A percentile compares a stretch with the other conserved stretches of the same genome.
phyloP scores from a whole-genome alignment of 1,140 invertebrate genomes.

The Zaprionus davidi region DNA sequence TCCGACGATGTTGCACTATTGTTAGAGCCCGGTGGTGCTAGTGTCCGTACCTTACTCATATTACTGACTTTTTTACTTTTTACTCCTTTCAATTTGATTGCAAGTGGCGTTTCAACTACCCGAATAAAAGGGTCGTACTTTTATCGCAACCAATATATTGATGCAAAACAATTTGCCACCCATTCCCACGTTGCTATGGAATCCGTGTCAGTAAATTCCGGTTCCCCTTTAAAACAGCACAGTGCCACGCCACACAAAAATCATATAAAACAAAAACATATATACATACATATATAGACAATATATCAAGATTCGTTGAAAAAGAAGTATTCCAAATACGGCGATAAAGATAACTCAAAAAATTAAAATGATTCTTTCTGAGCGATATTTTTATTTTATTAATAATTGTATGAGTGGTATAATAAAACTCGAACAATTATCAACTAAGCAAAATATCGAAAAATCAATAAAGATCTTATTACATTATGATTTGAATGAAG shows the following conservation, averaged over 20 bases:
- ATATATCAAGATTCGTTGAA: background rate
- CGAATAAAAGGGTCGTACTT: constrained; percentile 24
- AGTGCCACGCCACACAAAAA: background rate
- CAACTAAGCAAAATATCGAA: too few relatives aligned
- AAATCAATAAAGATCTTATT: too few relatives aligned
- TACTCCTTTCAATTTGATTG: constrained; percentile 56
- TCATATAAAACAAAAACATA: background rate
- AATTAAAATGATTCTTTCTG: background rate
- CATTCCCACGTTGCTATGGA: constrained; percentile 58
- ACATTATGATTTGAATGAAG: too few relatives aligned
- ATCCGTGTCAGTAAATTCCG: background rate
- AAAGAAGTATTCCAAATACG: too few relatives aligned
- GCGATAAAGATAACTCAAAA: too few relatives aligned
- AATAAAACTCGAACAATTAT: too few relatives aligned
- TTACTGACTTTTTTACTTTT: constrained; percentile 44
- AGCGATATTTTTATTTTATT: too few relatives aligned
- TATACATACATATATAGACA: background rate
- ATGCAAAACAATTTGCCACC: constrained; percentile 64
- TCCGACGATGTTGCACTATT: constrained; percentile 78
- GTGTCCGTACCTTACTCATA: constrained; percentile 59
- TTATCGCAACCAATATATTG: constrained; percentile 66
- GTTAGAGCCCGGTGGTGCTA: constrained; percentile 54
- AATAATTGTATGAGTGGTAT: background rate
- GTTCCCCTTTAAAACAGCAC: background rate
- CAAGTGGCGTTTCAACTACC: constrained; percentile 31